These are phyloP conservation scores for Hydrotaea diabolus DNA, from an alignment of 2,888 invertebrate genomes.

Conservation along the genomic window DNA sequence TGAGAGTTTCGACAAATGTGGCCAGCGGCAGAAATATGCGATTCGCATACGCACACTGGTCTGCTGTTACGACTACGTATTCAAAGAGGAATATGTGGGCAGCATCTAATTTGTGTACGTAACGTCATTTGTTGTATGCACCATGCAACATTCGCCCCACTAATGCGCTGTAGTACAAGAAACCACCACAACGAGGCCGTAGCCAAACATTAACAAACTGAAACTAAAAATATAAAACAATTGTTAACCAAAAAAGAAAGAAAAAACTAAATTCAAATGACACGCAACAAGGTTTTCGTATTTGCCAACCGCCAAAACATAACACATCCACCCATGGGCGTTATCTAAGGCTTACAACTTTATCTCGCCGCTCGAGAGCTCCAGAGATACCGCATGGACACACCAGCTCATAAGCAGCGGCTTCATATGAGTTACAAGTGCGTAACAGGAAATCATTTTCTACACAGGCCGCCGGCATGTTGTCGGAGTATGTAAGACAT, in stretches of 20 bases:
- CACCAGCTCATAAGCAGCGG: background rate
- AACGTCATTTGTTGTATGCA: constrained; percentile 32
- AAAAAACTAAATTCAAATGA: constrained; percentile 30
- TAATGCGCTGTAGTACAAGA: background rate
- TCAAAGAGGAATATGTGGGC: constrained; percentile 2
- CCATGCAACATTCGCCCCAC: constrained; percentile 36
- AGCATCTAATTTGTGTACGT: constrained; percentile 39
- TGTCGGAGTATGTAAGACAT: background rate
- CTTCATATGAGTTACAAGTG: constrained; percentile 26
- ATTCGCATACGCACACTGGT: constrained; percentile 12
- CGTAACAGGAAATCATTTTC: constrained; percentile 43
- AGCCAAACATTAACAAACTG: background rate
- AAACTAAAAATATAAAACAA: background rate
- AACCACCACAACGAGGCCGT: background rate
- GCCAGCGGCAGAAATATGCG: constrained; percentile 1
- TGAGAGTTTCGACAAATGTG: background rate
- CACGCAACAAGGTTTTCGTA: constrained; percentile 34
- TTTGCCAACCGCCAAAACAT: constrained; percentile 4
- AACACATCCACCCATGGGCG: constrained; percentile 35
- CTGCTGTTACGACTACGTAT: background rate
- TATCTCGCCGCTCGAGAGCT: background rate
- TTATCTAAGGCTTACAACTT: constrained; percentile 42
- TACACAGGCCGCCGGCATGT: background rate
- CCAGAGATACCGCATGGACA: background rate
- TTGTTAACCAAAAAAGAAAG: constrained; percentile 11